Evolutionary conservation across 2,113 vertebrate genomes (phyloP).

Genomic region (Zosterops pallidus): DNA sequence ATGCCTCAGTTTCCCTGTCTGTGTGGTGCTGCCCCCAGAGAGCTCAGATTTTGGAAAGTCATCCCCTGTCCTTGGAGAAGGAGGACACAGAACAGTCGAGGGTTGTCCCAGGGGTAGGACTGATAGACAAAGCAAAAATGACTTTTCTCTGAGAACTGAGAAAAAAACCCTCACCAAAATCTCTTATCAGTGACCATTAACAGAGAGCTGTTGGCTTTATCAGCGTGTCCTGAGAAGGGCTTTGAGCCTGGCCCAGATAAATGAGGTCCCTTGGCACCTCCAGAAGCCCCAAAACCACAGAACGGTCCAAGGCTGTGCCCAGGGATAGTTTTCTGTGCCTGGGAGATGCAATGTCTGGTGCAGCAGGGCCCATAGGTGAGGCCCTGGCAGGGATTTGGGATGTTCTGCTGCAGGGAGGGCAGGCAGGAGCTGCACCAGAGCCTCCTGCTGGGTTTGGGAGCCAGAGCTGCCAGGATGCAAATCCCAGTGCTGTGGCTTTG

Average conservation of each 20-base stretch:
- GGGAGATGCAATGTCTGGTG: neutral
- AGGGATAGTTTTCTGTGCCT: neutral
- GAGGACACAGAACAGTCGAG: neutral
- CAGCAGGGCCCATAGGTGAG: neutral
- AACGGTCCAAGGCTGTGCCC: neutral
- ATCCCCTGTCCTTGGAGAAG: neutral
- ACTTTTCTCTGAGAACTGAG: neutral
- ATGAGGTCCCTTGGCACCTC: neutral
- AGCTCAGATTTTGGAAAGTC: neutral
- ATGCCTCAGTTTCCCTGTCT: neutral
- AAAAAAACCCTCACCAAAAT: neutral
- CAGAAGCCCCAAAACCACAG: neutral
- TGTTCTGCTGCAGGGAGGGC: neutral
- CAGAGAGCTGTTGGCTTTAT: conserved; percentile 44
- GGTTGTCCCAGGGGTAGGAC: neutral
- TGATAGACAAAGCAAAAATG: neutral
- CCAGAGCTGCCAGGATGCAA: neutral
- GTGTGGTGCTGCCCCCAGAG: accelerated
- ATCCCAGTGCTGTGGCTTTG: neutral
- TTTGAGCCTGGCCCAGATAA: neutral
- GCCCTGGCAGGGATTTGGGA: neutral
- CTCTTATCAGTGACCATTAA: neutral
- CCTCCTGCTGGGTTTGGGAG: neutral
- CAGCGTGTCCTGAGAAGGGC: neutral
- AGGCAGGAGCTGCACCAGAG: neutral